These are phyloP conservation scores for Coenobita brevimanus DNA, from an alignment of 1,140 invertebrate species.

Conservation along the genomic window DNA sequence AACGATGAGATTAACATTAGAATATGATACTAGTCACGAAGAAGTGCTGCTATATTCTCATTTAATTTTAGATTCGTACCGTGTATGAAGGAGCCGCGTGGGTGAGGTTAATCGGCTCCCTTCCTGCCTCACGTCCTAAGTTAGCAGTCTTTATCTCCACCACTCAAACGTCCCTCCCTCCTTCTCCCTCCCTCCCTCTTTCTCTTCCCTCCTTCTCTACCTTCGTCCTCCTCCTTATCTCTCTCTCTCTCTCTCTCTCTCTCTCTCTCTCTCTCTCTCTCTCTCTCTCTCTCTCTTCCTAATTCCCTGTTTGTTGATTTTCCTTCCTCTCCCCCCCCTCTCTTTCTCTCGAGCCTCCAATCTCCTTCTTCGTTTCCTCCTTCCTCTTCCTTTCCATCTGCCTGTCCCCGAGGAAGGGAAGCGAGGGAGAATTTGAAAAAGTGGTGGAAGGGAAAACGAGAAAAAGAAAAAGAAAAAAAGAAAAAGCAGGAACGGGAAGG, in stretches of 20 bases:
- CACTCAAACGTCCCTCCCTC: neutral
- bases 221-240: neutral
- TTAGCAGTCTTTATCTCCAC: too few species aligned
- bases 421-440: neutral
- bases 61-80: too few species aligned
- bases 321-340: neutral
- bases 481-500: neutral
- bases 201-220: neutral
- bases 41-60: too few species aligned
- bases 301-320: neutral
- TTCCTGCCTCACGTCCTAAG: too few species aligned
- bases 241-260: neutral
- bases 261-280: neutral
- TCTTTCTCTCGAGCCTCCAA: neutral
- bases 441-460: neutral
- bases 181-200: neutral
- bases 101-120: too few species aligned
- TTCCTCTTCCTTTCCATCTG: neutral
- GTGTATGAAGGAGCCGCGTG: too few species aligned
- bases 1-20: too few species aligned
- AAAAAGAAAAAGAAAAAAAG: slow-evolving; percentile 7
- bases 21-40: too few species aligned
- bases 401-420: neutral
- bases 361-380: neutral
- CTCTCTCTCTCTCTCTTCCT: neutral